These are phyloP conservation scores for Hipparchia semele DNA, from an alignment of 2,888 invertebrate genomes.

Conservation along the genomic window DNA sequence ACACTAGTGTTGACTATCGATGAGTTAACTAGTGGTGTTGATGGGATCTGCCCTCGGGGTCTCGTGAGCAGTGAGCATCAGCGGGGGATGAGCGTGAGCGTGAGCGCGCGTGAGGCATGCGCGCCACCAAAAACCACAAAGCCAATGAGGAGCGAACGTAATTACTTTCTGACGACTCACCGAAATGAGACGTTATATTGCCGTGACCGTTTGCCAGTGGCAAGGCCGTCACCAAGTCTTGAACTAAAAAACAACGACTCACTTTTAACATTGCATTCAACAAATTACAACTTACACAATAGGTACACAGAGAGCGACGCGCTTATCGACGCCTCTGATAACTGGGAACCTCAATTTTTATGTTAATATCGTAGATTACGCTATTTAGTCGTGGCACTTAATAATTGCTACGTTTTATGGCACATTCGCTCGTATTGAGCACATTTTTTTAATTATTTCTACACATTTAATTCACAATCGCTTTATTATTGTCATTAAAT, in stretches of 20 bases:
- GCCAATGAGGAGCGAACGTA: constrained; percentile 73
- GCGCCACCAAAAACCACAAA: constrained; percentile 78
- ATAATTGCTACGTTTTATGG: constrained; percentile 31
- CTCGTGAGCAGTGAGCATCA: constrained; percentile 37
- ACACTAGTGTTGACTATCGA: constrained; percentile 15
- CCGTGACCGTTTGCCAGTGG: constrained; percentile 83
- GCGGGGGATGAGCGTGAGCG: constrained; percentile 55
- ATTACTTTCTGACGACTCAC: constrained; percentile 78
- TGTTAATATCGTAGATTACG: constrained; percentile 33
- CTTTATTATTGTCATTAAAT: constrained; percentile 63
- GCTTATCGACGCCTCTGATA: constrained; percentile 40
- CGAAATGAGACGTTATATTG: constrained; percentile 81
- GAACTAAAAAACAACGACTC: constrained; percentile 83
- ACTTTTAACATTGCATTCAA: constrained; percentile 78
- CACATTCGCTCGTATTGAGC: constrained; percentile 36
- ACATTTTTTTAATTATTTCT: constrained; percentile 34
- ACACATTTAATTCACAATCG: constrained; percentile 56
- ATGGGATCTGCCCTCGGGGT: constrained; percentile 4
- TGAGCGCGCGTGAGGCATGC: constrained; percentile 71
- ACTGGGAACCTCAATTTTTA: constrained; percentile 36
- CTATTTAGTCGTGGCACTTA: constrained; percentile 26
- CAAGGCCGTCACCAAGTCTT: constrained; percentile 83
- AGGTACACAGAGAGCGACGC: constrained; percentile 41
- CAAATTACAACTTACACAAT: constrained; percentile 50
- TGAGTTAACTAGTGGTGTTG: constrained; percentile 18